These are phyloP conservation scores for Rhinoptilus africanus DNA, from an alignment of 2,113 vertebrate species.

Conservation along the genomic window DNA sequence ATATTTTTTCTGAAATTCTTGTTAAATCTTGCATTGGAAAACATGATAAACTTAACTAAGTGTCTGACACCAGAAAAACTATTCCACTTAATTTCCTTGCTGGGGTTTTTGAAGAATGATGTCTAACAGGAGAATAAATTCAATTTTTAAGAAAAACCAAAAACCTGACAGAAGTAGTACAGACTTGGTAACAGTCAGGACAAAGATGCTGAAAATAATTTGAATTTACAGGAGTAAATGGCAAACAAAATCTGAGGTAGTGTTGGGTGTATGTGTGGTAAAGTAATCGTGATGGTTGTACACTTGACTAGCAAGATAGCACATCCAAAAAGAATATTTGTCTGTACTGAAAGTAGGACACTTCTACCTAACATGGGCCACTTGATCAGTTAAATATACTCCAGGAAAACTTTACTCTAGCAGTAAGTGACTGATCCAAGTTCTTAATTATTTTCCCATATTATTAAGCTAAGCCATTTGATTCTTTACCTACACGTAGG, in stretches of 20 bases:
- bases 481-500: background rate
- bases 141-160: background rate
- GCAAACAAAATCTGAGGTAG: background rate
- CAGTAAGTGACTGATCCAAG: background rate
- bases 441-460: background rate
- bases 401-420: background rate
- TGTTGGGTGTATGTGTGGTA: background rate
- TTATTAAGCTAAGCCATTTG: background rate
- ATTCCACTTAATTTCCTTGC: background rate
- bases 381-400: background rate
- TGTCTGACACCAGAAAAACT: background rate
- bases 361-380: background rate
- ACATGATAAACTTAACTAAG: background rate
- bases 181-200: background rate
- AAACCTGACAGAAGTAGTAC: background rate
- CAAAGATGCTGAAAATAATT: background rate
- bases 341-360: background rate
- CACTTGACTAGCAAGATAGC: background rate
- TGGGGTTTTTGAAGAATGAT: background rate
- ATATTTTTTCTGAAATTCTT: background rate
- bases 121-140: background rate
- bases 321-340: background rate
- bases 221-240: background rate
- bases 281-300: background rate
- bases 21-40: background rate